These are phyloP conservation scores for Linepithema humile DNA, from an alignment of 1,140 invertebrate genomes.

Conservation along the genomic window DNA sequence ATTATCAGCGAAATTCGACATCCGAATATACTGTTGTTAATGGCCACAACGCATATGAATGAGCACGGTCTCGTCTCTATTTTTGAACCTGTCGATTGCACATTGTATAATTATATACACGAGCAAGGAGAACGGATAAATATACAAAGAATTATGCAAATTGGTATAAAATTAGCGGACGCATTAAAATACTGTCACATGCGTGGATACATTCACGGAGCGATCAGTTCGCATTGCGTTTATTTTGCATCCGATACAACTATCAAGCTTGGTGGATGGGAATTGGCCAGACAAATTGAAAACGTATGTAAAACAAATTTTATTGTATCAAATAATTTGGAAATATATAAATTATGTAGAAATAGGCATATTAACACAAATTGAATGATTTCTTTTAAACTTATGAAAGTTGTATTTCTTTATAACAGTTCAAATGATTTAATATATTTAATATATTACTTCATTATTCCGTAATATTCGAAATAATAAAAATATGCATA, in stretches of 20 bases:
- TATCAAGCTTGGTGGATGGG: conserved; percentile 79
- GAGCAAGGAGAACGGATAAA: conserved; percentile 74
- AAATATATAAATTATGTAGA: neutral
- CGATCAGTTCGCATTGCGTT: conserved; percentile 76
- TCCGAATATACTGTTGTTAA: conserved; percentile 75
- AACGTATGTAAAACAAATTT: conserved; percentile 64
- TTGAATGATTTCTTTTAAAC: too few species aligned
- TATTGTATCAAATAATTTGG: neutral
- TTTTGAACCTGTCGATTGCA: conserved; percentile 76
- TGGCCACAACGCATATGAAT: conserved; percentile 73
- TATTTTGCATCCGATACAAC: conserved; percentile 71
- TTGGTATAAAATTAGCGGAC: conserved; percentile 71
- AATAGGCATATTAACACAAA: too few species aligned
- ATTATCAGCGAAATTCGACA: conserved; percentile 75
- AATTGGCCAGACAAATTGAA: conserved; percentile 68
- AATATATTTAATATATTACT: neutral
- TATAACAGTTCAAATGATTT: neutral
- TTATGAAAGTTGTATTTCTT: neutral
- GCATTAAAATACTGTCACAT: conserved; percentile 74
- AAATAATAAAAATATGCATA: neutral
- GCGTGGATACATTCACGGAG: conserved; percentile 76
- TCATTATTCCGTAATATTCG: neutral
- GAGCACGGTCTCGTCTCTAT: conserved; percentile 75
- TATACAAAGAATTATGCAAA: conserved; percentile 71
- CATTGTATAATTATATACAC: conserved; percentile 77